Base-by-base conservation (phyloP, 1,140 invertebrate genomes). In the Schlechtendalia chinensis region DNA sequence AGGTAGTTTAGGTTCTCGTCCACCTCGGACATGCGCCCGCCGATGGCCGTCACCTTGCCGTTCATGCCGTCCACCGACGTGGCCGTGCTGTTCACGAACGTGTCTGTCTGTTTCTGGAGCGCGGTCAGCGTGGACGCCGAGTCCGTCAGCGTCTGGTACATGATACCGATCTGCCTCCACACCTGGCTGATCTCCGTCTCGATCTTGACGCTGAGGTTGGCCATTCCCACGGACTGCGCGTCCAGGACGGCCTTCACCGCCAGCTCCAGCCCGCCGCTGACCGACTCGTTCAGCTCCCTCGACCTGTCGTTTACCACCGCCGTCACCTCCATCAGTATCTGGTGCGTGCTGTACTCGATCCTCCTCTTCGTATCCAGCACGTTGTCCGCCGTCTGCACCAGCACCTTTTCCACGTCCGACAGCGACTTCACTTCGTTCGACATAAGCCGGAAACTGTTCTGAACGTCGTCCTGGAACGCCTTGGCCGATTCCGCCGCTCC, bases 1-100 rank as follows among this genome's bases (percentile, higher is more conserved):
- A 95, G 87, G 84, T 91, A 95, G 85, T 96, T 96, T 45, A 96
- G 87, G 85, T 96, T 95, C 74, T 91, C 90, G 82, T 94, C 92
- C 11, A 96, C 91, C 85, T 94, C 93, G 0, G 87, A 84, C 89
- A 95, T 94, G 61, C 91, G 89, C 82, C 89, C 89, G n/a, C 91
- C 94, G 83, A 95, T 94, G 82, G 89, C 87, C 47, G 88, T 88
- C 72, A 94, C 93, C 87, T 94, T 94, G 83, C 89, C 90, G 84
- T 93, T 91, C 90, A 96, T 92, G 45, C 88, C 90, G 83, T 91
- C 91, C 90, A 96, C 92, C 1, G 92, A 91, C n/a, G 88, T 88
- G 50, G 92, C 87, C n/a, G 92, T 94, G 53, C 91, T 92, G 85
- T 93, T 95, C 27, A 95, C 92, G 84, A 95, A 95, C 59, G 88